Conservation (phyloP, 1,140 invertebrate genomes). For the Drosophila lini region DNA sequence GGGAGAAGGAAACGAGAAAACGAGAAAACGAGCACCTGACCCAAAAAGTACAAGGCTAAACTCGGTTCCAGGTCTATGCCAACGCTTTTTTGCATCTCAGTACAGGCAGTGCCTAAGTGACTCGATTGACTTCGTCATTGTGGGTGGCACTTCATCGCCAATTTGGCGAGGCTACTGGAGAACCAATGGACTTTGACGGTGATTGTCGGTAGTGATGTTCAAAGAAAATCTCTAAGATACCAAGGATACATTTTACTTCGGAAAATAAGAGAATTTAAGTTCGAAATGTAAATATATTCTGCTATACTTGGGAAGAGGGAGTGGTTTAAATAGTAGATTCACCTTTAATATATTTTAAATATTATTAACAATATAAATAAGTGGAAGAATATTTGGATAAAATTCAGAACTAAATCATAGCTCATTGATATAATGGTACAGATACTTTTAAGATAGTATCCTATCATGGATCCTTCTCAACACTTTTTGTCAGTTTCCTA, state of each 20-base stretch:
- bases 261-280: background rate
- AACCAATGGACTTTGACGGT: constrained; percentile 43
- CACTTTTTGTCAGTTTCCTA: constrained; percentile 1
- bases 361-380: background rate
- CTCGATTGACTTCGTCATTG: constrained; percentile 76
- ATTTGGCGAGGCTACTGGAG: constrained; percentile 18
- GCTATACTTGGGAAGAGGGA: background rate
- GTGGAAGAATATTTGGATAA: background rate
- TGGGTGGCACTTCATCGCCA: constrained; percentile 45
- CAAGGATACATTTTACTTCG: background rate
- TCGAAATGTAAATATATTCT: background rate
- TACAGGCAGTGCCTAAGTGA: constrained; percentile 58
- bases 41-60: constrained; percentile 24
- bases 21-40: constrained; percentile 10
- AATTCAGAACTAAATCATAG: too few relatives aligned
- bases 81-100: constrained; percentile 59
- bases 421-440: background rate
- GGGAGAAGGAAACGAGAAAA: constrained; percentile 5
- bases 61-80: constrained; percentile 7
- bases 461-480: background rate
- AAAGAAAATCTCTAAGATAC: too few relatives aligned
- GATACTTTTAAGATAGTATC: background rate
- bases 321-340: background rate
- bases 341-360: too few relatives aligned
- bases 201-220: constrained; percentile 32